A percentile compares a stretch with the other conserved stretches of the same genome.
phyloP scores from a whole-genome alignment of 2,113 vertebrate genomes.

The Craseonycteris thonglongyai region DNA sequence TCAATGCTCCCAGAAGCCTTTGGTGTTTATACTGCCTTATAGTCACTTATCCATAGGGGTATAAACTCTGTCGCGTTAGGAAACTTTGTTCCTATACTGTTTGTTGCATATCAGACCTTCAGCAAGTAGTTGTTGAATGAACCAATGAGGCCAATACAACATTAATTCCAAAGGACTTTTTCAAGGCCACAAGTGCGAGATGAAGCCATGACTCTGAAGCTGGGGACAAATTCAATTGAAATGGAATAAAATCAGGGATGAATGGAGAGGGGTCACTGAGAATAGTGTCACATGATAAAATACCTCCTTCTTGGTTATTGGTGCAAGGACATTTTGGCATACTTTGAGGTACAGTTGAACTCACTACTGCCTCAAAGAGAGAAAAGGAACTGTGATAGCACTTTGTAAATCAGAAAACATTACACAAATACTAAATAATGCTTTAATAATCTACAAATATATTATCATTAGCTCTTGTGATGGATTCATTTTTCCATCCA shows the following conservation, averaged over 20 bases:
- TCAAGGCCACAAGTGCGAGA: not conserved
- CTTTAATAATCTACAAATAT: conserved; percentile 10
- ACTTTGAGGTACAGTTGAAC: not conserved
- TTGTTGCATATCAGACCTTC: not conserved
- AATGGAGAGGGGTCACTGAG: not conserved
- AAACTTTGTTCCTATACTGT: not conserved
- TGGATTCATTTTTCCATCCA: conserved; percentile 1
- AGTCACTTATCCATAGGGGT: not conserved
- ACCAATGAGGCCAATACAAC: not conserved
- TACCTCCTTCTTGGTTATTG: not conserved
- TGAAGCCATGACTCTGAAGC: not conserved
- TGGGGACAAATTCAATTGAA: not conserved
- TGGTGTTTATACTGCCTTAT: not conserved
- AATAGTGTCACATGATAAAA: not conserved
- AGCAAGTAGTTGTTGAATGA: not conserved
- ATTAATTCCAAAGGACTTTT: not conserved
- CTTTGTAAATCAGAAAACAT: not conserved
- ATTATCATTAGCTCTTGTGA: not conserved
- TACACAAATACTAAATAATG: not conserved
- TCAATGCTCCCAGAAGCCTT: not conserved
- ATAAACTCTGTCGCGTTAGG: not conserved
- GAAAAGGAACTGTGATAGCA: not conserved
- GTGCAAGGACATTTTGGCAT: not conserved
- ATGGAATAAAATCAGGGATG: not conserved
- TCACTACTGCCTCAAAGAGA: not conserved